These are phyloP conservation scores for Myotis yumanensis DNA, from an alignment of 2,113 vertebrate genomes.

Conservation along the genomic window DNA sequence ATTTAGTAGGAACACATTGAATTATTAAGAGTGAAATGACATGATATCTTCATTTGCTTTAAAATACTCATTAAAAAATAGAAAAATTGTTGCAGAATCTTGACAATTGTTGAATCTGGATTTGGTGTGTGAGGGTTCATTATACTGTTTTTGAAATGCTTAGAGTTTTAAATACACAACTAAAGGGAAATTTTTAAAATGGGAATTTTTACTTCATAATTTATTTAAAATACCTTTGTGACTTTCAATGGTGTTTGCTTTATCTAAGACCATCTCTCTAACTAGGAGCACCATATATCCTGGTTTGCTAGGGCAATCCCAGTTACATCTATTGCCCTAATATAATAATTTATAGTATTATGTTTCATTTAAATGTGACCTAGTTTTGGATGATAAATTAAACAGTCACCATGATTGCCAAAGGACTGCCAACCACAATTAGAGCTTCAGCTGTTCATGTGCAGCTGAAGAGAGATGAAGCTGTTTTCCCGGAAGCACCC, in stretches of 20 bases:
- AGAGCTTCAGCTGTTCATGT: not conserved
- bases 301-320: not conserved
- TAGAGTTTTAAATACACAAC: conserved; percentile 5
- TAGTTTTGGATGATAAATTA: conserved; percentile 34
- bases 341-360: not conserved
- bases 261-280: not conserved
- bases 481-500: not conserved
- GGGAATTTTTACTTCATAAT: not conserved
- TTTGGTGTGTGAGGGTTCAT: not conserved
- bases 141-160: not conserved
- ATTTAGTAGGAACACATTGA: not conserved
- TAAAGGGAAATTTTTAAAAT: not conserved
- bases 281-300: not conserved
- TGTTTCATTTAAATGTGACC: not conserved
- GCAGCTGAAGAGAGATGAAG: not conserved
- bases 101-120: not conserved
- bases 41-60: conserved; percentile 7
- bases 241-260: not conserved
- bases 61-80: conserved; percentile 8
- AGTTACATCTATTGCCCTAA: not conserved
- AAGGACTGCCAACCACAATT: not conserved
- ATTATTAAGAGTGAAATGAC: not conserved
- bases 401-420: not conserved
- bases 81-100: conserved; percentile 16
- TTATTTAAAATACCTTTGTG: not conserved